Conservation (phyloP, 2,113 vertebrate genomes). For the Mionectes macconnelli region DNA sequence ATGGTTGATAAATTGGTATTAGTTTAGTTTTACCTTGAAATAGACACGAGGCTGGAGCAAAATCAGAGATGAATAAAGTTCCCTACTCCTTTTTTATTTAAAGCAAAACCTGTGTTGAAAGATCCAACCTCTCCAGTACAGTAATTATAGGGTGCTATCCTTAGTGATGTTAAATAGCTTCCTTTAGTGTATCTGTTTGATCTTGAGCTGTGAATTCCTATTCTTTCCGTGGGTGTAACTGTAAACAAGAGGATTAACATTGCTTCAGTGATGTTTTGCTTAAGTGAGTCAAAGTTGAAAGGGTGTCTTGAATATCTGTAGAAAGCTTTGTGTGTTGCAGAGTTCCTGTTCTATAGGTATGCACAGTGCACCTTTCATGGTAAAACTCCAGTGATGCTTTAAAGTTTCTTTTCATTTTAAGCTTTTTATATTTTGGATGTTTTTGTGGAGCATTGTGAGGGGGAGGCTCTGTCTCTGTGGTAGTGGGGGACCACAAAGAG, state of each 20-base stretch:
- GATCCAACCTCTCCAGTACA: not conserved
- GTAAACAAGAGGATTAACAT: conserved; percentile 70
- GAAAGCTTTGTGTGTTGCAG: conserved; percentile 40
- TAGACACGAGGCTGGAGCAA: not conserved
- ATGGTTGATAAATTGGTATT: not conserved
- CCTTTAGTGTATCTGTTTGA: conserved; percentile 50
- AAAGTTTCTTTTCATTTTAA: not conserved
- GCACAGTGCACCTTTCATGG: not conserved
- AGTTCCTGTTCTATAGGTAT: not conserved
- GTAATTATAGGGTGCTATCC: conserved; percentile 60
- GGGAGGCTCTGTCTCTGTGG: not conserved
- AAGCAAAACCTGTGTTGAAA: conserved; percentile 25
- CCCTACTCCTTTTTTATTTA: not conserved
- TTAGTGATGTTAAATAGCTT: conserved; percentile 65
- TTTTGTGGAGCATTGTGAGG: not conserved
- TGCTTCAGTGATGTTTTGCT: conserved; percentile 57
- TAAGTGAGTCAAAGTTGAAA: conserved; percentile 54
- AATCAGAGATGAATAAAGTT: not conserved
- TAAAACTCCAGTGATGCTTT: not conserved
- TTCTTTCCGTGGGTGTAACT: conserved; percentile 64
- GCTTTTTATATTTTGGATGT: conserved; percentile 10
- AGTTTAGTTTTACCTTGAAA: conserved; percentile 1
- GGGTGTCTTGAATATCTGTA: conserved; percentile 36
- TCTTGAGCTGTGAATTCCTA: conserved; percentile 60
- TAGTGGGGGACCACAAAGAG: not conserved